A percentile compares a stretch with the other conserved stretches of the same genome.
Evolutionary conservation across 2,888 invertebrate species (phyloP).

Genomic region (Sminthurides aquaticus): DNA sequence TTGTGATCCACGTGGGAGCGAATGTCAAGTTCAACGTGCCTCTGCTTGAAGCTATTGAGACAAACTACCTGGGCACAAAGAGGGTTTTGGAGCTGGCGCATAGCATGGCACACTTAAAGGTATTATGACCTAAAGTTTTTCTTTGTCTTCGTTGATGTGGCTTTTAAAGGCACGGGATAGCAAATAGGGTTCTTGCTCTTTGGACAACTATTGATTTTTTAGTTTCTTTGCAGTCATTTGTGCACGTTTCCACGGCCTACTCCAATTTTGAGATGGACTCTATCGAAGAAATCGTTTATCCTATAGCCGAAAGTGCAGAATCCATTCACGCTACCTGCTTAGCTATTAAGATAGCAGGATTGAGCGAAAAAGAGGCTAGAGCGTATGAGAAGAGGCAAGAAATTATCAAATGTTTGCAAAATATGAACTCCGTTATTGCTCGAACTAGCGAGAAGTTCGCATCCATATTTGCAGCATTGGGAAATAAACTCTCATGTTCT

Average conservation of each 20-base stretch:
- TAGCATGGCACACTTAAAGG: neutral
- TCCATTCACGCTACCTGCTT: neutral
- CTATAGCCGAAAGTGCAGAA: neutral
- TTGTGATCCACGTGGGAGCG: neutral
- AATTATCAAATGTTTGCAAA: too few relatives aligned
- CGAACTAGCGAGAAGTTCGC: too few relatives aligned
- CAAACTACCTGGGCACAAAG: neutral
- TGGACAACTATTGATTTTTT: neutral
- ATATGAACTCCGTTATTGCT: too few relatives aligned
- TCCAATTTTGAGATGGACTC: neutral
- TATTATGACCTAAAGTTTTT: too few relatives aligned
- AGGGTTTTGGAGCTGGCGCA: neutral
- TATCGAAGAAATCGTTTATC: neutral
- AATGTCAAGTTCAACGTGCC: neutral
- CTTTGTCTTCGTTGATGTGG: neutral
- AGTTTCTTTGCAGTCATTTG: neutral
- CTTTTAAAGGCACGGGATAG: neutral
- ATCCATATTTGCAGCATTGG: neutral
- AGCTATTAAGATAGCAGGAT: neutral
- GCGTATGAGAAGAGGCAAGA: too few relatives aligned
- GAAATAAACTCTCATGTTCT: too few relatives aligned
- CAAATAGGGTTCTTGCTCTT: neutral
- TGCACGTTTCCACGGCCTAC: neutral
- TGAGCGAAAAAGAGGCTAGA: neutral
- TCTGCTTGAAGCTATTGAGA: neutral